A percentile compares a stretch with the other conserved stretches of the same genome.
These are phyloP conservation scores for Tigriopus japonicus DNA, from an alignment of 1,140 invertebrate genomes.

Conservation along the genomic window DNA sequence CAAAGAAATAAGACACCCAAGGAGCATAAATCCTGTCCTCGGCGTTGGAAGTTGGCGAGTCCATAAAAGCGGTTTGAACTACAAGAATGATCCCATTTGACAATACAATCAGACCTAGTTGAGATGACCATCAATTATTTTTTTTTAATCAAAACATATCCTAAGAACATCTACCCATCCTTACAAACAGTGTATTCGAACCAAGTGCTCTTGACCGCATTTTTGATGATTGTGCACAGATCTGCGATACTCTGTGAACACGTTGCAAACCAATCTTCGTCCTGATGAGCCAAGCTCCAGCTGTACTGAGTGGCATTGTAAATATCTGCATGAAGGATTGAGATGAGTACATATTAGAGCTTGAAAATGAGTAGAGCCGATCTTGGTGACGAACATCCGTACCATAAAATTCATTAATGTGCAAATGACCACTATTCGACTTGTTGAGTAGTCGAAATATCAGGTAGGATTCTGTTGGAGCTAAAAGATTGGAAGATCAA, in stretches of 20 bases:
- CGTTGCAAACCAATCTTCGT: too few species aligned
- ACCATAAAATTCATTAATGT: background rate
- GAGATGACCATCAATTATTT: too few species aligned
- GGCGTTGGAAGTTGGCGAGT: constrained; percentile 22
- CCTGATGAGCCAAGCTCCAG: background rate
- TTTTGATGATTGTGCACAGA: constrained; percentile 19
- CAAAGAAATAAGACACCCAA: constrained; percentile 52
- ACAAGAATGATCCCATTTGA: constrained; percentile 48
- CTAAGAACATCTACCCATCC: constrained; percentile 24
- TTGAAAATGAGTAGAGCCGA: too few species aligned
- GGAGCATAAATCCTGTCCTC: constrained; percentile 33
- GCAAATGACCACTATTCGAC: background rate
- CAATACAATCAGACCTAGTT: constrained; percentile 40
- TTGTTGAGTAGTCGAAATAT: background rate
- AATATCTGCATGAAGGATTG: background rate
- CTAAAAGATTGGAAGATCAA: constrained; percentile 16
- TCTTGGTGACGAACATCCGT: too few species aligned
- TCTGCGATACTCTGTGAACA: too few species aligned
- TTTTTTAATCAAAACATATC: too few species aligned
- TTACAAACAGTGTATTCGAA: constrained; percentile 52
- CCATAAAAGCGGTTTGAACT: constrained; percentile 29
- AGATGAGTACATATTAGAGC: too few species aligned
- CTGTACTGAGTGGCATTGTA: background rate
- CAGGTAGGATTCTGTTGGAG: background rate
- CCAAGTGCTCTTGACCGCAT: constrained; percentile 43